phyloP scores from a whole-genome alignment of 1,140 invertebrate genomes.

The Neocloeon triangulifer region DNA sequence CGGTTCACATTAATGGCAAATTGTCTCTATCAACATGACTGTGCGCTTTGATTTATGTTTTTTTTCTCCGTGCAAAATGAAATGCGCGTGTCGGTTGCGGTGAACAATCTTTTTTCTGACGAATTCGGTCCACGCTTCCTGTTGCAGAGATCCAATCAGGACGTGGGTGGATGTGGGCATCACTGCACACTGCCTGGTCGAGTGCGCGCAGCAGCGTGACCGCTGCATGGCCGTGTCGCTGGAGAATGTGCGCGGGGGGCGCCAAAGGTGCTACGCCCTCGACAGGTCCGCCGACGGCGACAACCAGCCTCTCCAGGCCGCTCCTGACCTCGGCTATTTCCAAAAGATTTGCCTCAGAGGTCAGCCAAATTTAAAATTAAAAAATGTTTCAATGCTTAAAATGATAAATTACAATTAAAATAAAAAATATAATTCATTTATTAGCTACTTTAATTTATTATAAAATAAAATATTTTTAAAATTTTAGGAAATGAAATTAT shows the following conservation, averaged over 20 bases:
- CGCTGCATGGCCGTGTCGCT: constrained; percentile 20
- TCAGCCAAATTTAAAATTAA: too few relatives aligned
- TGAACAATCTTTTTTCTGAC: too few relatives aligned
- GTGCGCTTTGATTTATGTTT: too few relatives aligned
- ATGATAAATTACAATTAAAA: not conserved
- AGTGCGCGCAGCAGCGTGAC: constrained; percentile 19
- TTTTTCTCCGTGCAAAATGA: too few relatives aligned
- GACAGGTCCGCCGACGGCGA: constrained; percentile 18
- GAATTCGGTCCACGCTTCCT: not conserved
- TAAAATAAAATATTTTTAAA: not conserved
- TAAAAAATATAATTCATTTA: too few relatives aligned
- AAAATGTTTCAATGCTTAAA: not conserved
- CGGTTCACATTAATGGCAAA: too few relatives aligned
- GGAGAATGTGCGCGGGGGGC: constrained; percentile 16
- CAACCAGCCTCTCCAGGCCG: constrained; percentile 14
- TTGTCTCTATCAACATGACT: too few relatives aligned
- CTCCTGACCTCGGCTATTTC: constrained; percentile 20
- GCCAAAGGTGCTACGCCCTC: constrained; percentile 19
- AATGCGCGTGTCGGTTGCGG: too few relatives aligned
- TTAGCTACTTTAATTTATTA: not conserved
- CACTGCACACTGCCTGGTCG: constrained; percentile 19
- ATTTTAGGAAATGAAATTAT: not conserved
- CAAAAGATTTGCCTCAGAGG: constrained; percentile 25
- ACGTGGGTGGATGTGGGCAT: constrained; percentile 18
- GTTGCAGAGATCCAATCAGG: constrained; percentile 14